Evolutionary conservation across 1,140 invertebrate genomes (phyloP).

Genomic region (Penaeus chinensis): DNA sequence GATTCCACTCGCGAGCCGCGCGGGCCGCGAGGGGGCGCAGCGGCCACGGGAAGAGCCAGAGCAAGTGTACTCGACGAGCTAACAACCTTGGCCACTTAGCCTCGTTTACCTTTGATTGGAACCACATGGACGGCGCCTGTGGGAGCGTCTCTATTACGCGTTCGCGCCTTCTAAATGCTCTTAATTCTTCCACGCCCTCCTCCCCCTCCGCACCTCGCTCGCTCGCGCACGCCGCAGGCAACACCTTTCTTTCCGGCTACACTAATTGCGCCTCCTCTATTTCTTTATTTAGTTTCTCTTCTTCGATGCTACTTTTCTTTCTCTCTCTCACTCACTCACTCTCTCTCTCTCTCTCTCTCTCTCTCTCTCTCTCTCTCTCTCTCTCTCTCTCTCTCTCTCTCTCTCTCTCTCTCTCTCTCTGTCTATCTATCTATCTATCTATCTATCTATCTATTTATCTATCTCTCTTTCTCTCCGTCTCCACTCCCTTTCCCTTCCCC

Average conservation of each 20-base stretch:
- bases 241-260: too few relatives aligned
- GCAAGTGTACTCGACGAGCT: too few relatives aligned
- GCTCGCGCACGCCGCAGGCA: too few relatives aligned
- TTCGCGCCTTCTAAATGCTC: too few relatives aligned
- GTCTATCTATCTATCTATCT: not conserved
- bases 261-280: too few relatives aligned
- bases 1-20: not conserved
- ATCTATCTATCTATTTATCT: conserved; percentile 19
- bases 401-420: not conserved
- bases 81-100: too few relatives aligned
- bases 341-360: not conserved
- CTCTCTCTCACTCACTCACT: not conserved
- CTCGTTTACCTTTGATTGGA: too few relatives aligned
- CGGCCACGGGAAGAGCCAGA: too few relatives aligned
- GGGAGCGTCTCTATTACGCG: too few relatives aligned
- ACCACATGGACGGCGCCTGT: too few relatives aligned
- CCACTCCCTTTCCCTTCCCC: not conserved
- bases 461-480: conserved; percentile 3
- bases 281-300: too few relatives aligned
- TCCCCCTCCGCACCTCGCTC: not conserved
- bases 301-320: not conserved
- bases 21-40: not conserved
- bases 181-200: not conserved
- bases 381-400: not conserved
- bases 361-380: not conserved